Base-by-base conservation (phyloP, 1,140 invertebrate species). In the Brachionus asplanchnoidis region DNA sequence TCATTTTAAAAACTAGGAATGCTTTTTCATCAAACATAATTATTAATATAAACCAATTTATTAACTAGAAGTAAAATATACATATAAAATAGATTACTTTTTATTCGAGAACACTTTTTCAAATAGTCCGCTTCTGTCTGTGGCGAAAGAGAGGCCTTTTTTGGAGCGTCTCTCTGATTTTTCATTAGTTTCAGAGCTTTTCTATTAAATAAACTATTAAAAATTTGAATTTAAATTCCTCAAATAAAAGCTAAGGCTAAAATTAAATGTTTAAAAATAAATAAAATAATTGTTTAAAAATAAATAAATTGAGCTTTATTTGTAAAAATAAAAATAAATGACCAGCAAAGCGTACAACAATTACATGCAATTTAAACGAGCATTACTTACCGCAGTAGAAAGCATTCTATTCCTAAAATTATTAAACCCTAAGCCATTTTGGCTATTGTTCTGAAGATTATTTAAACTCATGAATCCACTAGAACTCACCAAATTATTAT, bases 71-170 rank as follows among this genome's bases (percentile, higher is more conserved):
- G 6, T 36, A 5, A 36, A 68, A 68, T 68, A 20, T 53, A 44
- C 26, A 60, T 65, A 42, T 36, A 14, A 60, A 60, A 23, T 53
- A 5, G 9, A 82, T 65, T 20, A 82, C 79, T 46, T 60, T 68
- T 82, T 82, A 20, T 82, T 82, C 5, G 28, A 23, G 53, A 82
- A 68, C 12, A 82, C 20, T 46, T 82, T 82, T 44, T 82, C 79
- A 11, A 82, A 82, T 23, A 82, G 60, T 23, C 11, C 14, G 3
- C 50, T 14, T 65, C 79, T 8, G 36, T 82, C 79, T n/a, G 50
- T 82, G 2, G 20, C 36, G 36, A 82, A 82, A n/a, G 50, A 28
- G 8, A 50, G 26, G 8, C 79, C 79, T 65, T 82, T 82, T 40
- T 36, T 65, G n/a, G 53, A 68, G 20, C 40, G 32, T 68, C 53